A percentile compares a stretch with the other conserved stretches of the same genome.
phyloP scores from a whole-genome alignment of 2,888 invertebrate species.

The Dendrolimus pini region DNA sequence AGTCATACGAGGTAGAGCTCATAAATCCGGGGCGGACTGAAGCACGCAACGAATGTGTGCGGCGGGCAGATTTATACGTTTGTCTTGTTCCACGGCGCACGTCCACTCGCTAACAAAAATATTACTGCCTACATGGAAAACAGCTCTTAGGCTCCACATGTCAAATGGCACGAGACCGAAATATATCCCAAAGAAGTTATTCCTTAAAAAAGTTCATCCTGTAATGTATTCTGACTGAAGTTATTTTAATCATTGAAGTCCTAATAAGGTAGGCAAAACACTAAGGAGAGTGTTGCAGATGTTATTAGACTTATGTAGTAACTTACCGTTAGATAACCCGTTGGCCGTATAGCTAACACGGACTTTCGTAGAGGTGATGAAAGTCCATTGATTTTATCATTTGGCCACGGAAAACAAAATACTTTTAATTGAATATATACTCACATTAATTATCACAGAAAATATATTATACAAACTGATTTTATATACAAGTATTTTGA shows the following conservation, averaged over 20 bases:
- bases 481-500: too few relatives aligned
- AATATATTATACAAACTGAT: too few relatives aligned
- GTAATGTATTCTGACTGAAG: too few relatives aligned
- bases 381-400: too few relatives aligned
- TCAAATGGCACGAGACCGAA: neutral
- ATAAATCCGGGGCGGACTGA: slow-evolving; percentile 47
- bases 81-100: slow-evolving; percentile 39
- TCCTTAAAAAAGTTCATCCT: too few relatives aligned
- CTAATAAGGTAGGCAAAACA: neutral
- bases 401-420: too few relatives aligned
- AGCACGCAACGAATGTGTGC: slow-evolving; percentile 53
- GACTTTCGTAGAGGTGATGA: too few relatives aligned
- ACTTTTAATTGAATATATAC: too few relatives aligned
- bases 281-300: neutral
- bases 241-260: neutral
- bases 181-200: too few relatives aligned
- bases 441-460: too few relatives aligned
- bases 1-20: slow-evolving; percentile 35
- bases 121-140: slow-evolving; percentile 23
- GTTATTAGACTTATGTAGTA: neutral
- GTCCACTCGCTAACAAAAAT: slow-evolving; percentile 41
- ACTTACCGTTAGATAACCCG: neutral
- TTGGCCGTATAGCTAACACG: too few relatives aligned
- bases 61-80: slow-evolving; percentile 51
- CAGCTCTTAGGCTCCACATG: neutral